These are phyloP conservation scores for Cetonia aurata DNA, from an alignment of 2,888 invertebrate genomes.

Conservation along the genomic window DNA sequence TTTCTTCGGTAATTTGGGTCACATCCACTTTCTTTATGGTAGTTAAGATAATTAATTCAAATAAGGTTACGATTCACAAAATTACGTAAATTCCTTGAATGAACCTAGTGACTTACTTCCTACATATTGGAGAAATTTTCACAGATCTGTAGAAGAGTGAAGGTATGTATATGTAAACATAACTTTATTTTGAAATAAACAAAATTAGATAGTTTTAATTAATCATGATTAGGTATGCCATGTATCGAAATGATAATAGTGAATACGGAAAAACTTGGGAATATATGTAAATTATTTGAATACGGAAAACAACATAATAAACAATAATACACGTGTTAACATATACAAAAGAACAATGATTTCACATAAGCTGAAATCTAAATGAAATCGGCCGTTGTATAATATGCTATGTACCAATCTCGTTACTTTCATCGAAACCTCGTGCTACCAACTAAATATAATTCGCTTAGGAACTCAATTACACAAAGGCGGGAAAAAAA, in stretches of 20 bases:
- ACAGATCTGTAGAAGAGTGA: neutral
- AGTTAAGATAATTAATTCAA: neutral
- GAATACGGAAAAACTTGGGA: too few species aligned
- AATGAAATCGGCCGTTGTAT: neutral
- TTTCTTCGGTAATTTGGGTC: neutral
- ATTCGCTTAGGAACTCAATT: too few species aligned
- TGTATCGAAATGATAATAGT: too few species aligned
- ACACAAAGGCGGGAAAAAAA: neutral
- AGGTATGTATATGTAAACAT: neutral
- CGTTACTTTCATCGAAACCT: constrained; percentile 12
- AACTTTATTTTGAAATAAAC: neutral
- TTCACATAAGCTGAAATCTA: neutral
- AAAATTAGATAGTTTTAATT: neutral
- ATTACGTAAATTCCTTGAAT: constrained; percentile 13
- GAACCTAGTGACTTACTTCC: constrained; percentile 10
- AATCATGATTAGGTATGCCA: too few species aligned
- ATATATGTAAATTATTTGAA: neutral
- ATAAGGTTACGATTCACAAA: neutral
- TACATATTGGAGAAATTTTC: constrained; percentile 10
- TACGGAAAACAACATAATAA: neutral
- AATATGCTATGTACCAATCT: neutral
- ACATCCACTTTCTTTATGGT: neutral
- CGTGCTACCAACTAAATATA: neutral
- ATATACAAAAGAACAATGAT: neutral
- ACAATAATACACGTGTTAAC: neutral